Percentiles rank a stretch among this genome's conserved stretches.
phyloP scores from a whole-genome alignment of 92 coral and sea anemone species.

The Epizoanthus rinbou region DNA sequence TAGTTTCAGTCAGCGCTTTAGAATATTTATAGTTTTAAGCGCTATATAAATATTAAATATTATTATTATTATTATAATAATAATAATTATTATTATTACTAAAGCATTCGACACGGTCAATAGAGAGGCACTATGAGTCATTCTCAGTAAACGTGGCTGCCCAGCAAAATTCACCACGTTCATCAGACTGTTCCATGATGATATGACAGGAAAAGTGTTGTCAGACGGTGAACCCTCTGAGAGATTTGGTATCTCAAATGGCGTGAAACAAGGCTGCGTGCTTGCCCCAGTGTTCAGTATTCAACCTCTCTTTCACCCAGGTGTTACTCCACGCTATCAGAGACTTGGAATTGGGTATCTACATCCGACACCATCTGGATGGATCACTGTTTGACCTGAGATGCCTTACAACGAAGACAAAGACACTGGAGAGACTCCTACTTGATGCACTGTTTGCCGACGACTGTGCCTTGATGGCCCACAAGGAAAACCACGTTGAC shows the following conservation, averaged over 20 bases:
- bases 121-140: too few relatives aligned
- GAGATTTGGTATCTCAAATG: neutral
- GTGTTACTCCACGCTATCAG: neutral
- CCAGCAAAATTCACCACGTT: slow-evolving; percentile 15
- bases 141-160: slow-evolving; percentile 11
- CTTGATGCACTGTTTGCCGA: neutral
- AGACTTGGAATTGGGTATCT: neutral
- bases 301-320: neutral
- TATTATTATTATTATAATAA: too few relatives aligned
- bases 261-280: neutral
- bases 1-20: too few relatives aligned
- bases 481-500: neutral
- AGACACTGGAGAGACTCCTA: neutral
- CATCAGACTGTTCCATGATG: neutral
- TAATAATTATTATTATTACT: too few relatives aligned
- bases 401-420: neutral
- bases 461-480: neutral
- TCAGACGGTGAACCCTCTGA: slow-evolving; percentile 3
- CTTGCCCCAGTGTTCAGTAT: slow-evolving; percentile 9
- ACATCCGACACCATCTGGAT: neutral
- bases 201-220: slow-evolving; percentile 8
- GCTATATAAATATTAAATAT: too few relatives aligned
- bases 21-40: too few relatives aligned
- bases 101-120: neutral
- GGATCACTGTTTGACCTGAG: slow-evolving; percentile 20